Evolutionary conservation across 2,797 vertebrate species (phyloP), one percentile per base, ranked within the genome.

Genomic region (Lacerta agilis): DNA sequence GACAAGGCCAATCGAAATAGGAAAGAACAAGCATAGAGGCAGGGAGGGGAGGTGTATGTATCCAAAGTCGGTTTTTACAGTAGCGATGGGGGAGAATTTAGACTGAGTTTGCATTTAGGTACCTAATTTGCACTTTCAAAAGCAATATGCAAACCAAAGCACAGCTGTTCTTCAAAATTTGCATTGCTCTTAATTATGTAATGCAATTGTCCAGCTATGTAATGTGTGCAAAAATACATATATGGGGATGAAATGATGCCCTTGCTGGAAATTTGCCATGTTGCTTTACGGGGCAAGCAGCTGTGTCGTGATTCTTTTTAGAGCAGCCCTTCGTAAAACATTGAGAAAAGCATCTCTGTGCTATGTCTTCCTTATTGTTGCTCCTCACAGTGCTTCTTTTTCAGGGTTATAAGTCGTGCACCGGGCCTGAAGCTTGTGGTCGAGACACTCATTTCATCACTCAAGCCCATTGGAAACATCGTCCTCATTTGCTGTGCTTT

Each of bases 401-500:
- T 61, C 96, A 99, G 99, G 92, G 99, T 99, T 91, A 99, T 99
- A 91, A 99, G 99, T 95, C 97, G 99, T 95, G 99, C 99, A 13
- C 99, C 99, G 0, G 99, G 99, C 77, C 96, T 99, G 90, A 99
- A 99, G 96, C 96, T 99, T 92, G 99, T 99, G 86, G 99, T 99
- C 83, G 99, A 99, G 96, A 99, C 99, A 0, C 97, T 99, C 58
- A 99, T 99, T 96, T 99, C 99, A 4, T 99, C 99, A 84, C 98
- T 99, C 55, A 99, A 99, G 94, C 99, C 99, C 79, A 99, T 99
- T 0, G 99, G 99, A 91, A 99, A 99, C 94, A 99, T 99, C 0
- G 99, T 99, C 29, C 98, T 99, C 91, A 99, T 99, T 96, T 99
- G 99, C 95, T 99, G 99, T 5, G 99, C 99, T 87, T 99, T 99